Evolutionary conservation across 1,140 invertebrate species (phyloP), one percentile per base, ranked within the genome.

Genomic region (Leptinotarsa texana): DNA sequence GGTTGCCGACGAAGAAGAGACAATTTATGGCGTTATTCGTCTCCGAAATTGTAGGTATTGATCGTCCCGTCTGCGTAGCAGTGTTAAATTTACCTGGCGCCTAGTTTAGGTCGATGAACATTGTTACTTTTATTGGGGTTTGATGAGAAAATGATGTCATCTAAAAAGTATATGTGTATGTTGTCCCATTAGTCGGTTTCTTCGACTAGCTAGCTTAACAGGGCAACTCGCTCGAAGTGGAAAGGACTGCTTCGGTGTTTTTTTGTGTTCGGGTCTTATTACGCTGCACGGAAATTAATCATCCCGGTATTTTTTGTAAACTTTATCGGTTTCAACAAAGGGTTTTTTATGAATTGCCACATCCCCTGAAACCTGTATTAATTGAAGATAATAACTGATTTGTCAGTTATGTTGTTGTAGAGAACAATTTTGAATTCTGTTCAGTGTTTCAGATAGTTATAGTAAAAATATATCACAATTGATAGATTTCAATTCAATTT

Each of bases 61-160:
- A 73, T 63, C 61, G 71, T 63, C 22, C 22, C 63, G 51, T 62
- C 63, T 73, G 73, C 74, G 75, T 74, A 78, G 75, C 72, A 76
- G 49, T 77, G 79, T 78, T 75, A 77, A 79, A 78, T 80, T 79
- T 82, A 81, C 80, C 80, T 81, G 80, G 79, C 80, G 78, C 78
- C 79, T 75, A 74, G 73, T 78, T 74, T 77, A 17, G 67, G 27
- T 67, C 79, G 75, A 75, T 75, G 76, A 75, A 83, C 79, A 80
- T 80, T 81, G 79, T 83, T 80, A 83, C 77, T 83, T 83, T 83
- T 83, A 83, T 83, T 81, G 72, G 82, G 80, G 79, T 80, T 82
- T 82, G 82, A 83, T 83, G 82, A 79, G 80, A 82, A 81, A 83
- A 83, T 83, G 82, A 83, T 83, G 82, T 83, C 82, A 83, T 83